These are phyloP conservation scores for Mormoops blainvillei DNA, from an alignment of 2,113 vertebrate genomes.

Conservation along the genomic window DNA sequence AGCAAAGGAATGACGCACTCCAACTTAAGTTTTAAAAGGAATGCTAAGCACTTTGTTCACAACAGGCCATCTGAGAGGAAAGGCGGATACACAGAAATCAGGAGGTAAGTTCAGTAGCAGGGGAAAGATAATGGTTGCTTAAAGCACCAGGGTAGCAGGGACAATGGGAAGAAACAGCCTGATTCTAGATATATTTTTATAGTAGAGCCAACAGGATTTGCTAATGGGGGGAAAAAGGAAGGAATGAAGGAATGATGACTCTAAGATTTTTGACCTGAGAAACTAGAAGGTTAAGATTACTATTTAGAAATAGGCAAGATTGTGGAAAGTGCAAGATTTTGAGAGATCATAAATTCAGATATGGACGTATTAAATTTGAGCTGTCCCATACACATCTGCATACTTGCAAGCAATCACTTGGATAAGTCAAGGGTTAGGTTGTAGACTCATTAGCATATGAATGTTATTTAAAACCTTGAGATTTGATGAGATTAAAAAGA, in stretches of 20 bases:
- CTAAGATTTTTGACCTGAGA: neutral
- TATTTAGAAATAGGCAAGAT: neutral
- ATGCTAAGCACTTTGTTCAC: neutral
- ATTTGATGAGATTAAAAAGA: neutral
- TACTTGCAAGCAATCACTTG: neutral
- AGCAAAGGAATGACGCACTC: neutral
- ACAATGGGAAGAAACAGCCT: neutral
- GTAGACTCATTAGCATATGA: neutral
- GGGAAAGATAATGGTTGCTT: neutral
- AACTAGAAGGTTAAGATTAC: constrained; percentile 1
- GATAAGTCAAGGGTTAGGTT: neutral
- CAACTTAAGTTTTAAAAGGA: neutral
- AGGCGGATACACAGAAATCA: neutral
- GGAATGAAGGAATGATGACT: neutral
- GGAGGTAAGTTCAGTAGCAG: neutral
- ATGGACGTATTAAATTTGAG: neutral
- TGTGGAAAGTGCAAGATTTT: neutral
- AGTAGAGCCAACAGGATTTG: neutral
- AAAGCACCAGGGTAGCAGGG: neutral
- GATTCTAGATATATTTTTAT: neutral
- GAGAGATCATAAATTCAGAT: neutral
- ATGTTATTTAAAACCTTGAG: neutral
- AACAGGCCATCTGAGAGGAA: neutral
- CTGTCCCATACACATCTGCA: neutral
- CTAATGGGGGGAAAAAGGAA: neutral